A percentile compares a stretch with the other conserved stretches of the same genome.
Evolutionary conservation across 2,797 vertebrate genomes (phyloP).

Genomic region (Austrolebias charrua): DNA sequence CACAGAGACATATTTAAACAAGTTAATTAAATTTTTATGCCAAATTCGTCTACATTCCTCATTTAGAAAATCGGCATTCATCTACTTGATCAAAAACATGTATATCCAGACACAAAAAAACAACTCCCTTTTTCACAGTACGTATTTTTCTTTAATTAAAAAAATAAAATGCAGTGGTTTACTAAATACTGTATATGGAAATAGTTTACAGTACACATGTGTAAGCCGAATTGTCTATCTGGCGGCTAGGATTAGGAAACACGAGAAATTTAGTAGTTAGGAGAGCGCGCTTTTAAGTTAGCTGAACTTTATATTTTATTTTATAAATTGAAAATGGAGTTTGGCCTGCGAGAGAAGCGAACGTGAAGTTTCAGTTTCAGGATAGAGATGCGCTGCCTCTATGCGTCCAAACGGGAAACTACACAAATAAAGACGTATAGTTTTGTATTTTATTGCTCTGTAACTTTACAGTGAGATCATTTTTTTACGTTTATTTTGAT

Average conservation of each 20-base stretch:
- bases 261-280: accelerated
- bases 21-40: neutral
- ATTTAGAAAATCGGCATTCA: too few relatives aligned
- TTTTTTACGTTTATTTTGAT: too few relatives aligned
- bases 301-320: neutral
- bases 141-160: too few relatives aligned
- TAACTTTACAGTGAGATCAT: too few relatives aligned
- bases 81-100: too few relatives aligned
- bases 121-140: too few relatives aligned
- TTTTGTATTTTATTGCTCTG: too few relatives aligned
- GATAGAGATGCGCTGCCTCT: slow-evolving; percentile 24
- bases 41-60: too few relatives aligned
- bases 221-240: neutral
- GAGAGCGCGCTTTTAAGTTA: neutral
- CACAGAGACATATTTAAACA: neutral
- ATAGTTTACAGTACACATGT: neutral
- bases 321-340: neutral
- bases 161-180: too few relatives aligned
- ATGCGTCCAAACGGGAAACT: neutral
- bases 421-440: neutral
- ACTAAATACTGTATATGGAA: too few relatives aligned
- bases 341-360: neutral
- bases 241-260: neutral
- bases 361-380: neutral
- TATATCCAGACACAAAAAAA: too few relatives aligned